Evolutionary conservation across 2,797 vertebrate genomes (phyloP), one percentile per base, ranked within the genome.

Genomic region (Chiroxiphia lanceolata): DNA sequence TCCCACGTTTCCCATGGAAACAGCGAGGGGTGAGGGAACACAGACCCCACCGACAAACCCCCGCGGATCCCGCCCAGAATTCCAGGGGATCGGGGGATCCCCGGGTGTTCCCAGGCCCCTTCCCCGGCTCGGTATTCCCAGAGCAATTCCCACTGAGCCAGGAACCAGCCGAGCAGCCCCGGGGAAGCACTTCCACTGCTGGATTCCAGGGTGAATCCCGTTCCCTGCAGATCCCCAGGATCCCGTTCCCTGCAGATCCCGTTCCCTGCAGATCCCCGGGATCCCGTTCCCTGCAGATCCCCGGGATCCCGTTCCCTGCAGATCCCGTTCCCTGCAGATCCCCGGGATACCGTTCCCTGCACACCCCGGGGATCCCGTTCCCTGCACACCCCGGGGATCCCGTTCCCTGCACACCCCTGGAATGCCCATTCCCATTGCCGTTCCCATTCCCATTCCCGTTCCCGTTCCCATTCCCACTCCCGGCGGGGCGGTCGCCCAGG

Each of bases 71-170:
- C 33, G 42, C 50, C n/a, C 38, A 3, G 38, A 0, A 5, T 10
- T n/a, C 59, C 59, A 2, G 0, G 59, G 3, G 42, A 12, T 18
- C 23, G 1, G 15, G 48, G n/a, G 9, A 18, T 13, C 6, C 8
- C 4, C 6, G 23, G 9, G 42, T 3, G 26, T 27, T 14, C 64
- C 64, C 11, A 3, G 13, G 56, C 27, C 36, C 29, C 22, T 26
- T 12, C 34, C 34, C 45, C 11, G 56, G 27, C 20, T 47, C 42
- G n/a, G 27, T 9, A 5, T 27, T 59, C 50, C 54, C 65, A 42
- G 7, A 1, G 31, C 54, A 19, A 29, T 12, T 31, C 54, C 54
- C 65, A 13, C 23, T 0, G 15, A 31, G 31, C 19, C 44, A 5
- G 7, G 34, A 54, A 4, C 34, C 23, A 2, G 26, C 19, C 19